Evolutionary conservation across 2,113 vertebrate species (phyloP).

Genomic region (Phaetusa simplex): DNA sequence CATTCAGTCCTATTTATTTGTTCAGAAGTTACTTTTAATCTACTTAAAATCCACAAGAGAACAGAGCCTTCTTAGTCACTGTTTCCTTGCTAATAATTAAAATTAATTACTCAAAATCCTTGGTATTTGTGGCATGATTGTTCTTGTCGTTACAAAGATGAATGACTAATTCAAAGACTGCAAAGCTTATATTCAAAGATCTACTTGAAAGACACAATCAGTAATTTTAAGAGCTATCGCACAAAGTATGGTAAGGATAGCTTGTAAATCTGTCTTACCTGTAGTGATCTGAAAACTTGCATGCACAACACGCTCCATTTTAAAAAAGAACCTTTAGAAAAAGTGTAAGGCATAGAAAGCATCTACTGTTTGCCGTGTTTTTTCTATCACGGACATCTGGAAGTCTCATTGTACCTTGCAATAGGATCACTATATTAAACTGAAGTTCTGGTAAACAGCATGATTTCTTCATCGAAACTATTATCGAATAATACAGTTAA

Average conservation of each 20-base stretch:
- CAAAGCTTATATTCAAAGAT: neutral
- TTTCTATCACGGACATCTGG: neutral
- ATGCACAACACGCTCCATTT: neutral
- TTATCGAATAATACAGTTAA: neutral
- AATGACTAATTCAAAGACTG: neutral
- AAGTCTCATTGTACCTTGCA: neutral
- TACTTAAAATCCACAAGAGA: neutral
- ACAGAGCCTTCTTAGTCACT: neutral
- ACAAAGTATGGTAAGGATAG: accelerated
- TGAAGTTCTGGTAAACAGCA: neutral
- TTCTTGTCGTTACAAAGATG: neutral
- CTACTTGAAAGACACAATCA: neutral
- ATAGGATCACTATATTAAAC: neutral
- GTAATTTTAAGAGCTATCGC: neutral
- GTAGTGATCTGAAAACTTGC: neutral
- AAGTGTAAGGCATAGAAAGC: neutral
- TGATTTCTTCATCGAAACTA: neutral
- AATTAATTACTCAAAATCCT: neutral
- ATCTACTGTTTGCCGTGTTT: neutral
- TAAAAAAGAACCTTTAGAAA: neutral
- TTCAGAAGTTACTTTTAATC: conserved; percentile 27
- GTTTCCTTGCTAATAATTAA: neutral
- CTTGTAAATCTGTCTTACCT: neutral
- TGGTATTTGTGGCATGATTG: neutral
- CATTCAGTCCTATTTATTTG: neutral